phyloP scores from a whole-genome alignment of 2,113 vertebrate genomes.

The Taxidea taxus region DNA sequence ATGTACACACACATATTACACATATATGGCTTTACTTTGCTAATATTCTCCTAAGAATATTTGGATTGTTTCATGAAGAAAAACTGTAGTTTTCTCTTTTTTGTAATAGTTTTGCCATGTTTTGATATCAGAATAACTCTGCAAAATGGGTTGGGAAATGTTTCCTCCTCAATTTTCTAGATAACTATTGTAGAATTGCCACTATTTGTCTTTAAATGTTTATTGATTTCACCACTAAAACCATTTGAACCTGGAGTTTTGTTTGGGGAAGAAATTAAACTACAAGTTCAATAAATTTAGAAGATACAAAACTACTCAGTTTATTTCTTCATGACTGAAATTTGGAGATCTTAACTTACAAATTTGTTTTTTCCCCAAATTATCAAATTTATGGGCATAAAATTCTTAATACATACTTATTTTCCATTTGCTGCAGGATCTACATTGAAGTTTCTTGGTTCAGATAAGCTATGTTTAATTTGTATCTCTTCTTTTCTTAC shows the following conservation, averaged over 20 bases:
- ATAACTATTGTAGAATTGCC: neutral
- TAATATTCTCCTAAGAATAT: neutral
- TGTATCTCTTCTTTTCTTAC: neutral
- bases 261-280: neutral
- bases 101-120: neutral
- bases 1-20: neutral
- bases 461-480: neutral
- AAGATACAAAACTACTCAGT: neutral
- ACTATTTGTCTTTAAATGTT: neutral
- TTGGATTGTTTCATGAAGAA: neutral
- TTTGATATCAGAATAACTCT: neutral
- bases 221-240: neutral
- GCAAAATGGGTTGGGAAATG: neutral
- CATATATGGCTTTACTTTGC: neutral
- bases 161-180: neutral
- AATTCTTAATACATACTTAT: neutral
- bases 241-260: neutral
- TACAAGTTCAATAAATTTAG: neutral
- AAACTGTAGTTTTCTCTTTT: neutral
- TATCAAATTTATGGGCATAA: neutral
- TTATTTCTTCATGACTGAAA: neutral
- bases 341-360: neutral
- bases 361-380: neutral
- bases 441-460: neutral
- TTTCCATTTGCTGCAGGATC: neutral